Evolutionary conservation across 2,888 invertebrate species (phyloP).

Genomic region (Clistopyga incitator): DNA sequence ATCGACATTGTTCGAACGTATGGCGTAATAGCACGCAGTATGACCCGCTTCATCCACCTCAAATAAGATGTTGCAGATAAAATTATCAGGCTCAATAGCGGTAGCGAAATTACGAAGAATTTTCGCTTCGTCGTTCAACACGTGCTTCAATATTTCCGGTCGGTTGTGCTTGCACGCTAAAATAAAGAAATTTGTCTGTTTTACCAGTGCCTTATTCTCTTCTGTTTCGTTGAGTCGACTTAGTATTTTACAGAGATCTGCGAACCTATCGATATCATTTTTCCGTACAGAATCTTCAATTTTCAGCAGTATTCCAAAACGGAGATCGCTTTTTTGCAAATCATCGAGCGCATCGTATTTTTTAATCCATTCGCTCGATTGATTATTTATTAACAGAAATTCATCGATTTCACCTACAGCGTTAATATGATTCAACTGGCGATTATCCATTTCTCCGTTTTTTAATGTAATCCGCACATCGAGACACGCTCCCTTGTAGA

Average conservation of each 20-base stretch:
- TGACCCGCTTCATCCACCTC: not conserved
- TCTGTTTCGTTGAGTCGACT: not conserved
- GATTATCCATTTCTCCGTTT: not conserved
- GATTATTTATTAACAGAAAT: not conserved
- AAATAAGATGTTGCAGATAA: not conserved
- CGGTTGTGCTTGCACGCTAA: not conserved
- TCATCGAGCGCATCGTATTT: not conserved
- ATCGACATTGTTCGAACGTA: slow-evolving; percentile 5
- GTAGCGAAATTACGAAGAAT: not conserved
- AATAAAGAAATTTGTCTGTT: not conserved
- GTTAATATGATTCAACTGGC: not conserved
- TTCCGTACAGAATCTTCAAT: not conserved
- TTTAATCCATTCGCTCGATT: not conserved
- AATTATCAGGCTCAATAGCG: not conserved
- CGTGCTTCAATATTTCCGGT: not conserved
- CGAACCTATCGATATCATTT: not conserved
- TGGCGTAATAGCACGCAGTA: not conserved
- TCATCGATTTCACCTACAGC: not conserved
- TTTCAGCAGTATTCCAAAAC: not conserved
- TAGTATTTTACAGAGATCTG: not conserved
- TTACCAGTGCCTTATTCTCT: not conserved
- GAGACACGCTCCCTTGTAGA: not conserved
- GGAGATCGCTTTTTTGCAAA: not conserved
- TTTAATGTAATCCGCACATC: not conserved
- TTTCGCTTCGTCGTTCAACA: not conserved